A percentile compares a stretch with the other conserved stretches of the same genome.
Evolutionary conservation across 2,113 vertebrate species (phyloP).

Genomic region (Heterotilapia buettikoferi): DNA sequence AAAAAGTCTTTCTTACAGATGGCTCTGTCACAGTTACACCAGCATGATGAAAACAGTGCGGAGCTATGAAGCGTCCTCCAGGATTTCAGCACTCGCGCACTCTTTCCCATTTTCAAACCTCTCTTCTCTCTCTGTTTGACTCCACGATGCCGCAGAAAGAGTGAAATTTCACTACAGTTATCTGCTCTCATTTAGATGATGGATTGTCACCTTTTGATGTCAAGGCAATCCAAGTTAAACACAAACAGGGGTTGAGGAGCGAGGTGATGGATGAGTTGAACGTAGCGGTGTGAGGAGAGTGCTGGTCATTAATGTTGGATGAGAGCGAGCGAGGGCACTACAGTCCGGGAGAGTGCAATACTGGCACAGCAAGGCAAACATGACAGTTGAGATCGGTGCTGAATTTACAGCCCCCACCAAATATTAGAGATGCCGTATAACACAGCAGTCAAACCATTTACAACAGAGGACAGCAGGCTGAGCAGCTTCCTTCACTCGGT

Average conservation of each 20-base stretch:
- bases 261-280: constrained; percentile 29
- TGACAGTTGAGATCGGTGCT: neutral
- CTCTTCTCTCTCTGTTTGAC: neutral
- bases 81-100: neutral
- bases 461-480: neutral
- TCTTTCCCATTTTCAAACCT: neutral
- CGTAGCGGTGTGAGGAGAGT: neutral
- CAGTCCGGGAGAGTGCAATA: neutral
- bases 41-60: neutral
- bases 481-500: neutral
- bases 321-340: neutral
- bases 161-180: constrained; percentile 37
- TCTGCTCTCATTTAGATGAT: constrained; percentile 43
- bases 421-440: neutral
- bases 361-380: neutral
- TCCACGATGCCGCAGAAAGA: neutral
- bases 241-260: neutral
- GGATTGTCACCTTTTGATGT: constrained; percentile 19
- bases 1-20: constrained; percentile 5
- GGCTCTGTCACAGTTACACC: neutral
- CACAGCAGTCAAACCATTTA: neutral
- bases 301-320: constrained; percentile 24
- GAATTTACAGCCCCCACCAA: neutral
- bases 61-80: neutral
- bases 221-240: constrained; percentile 1